These are phyloP conservation scores for Rhimphoctona megacephalus DNA, from an alignment of 2,888 invertebrate genomes.

Conservation along the genomic window DNA sequence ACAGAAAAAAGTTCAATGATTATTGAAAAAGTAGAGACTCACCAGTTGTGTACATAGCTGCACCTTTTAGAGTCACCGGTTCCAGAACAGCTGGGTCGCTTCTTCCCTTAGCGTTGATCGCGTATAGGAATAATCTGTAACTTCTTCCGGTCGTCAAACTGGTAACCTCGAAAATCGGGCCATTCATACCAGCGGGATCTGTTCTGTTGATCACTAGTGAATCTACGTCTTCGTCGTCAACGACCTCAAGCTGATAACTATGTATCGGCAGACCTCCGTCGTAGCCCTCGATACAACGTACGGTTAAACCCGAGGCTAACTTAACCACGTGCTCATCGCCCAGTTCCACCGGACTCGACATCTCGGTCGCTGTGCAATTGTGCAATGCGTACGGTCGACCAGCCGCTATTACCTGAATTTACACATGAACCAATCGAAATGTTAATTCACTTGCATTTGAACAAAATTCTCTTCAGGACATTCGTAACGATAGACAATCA, in stretches of 20 bases:
- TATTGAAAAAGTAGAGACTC: constrained; percentile 79
- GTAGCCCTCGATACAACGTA: constrained; percentile 95
- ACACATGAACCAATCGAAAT: constrained; percentile 30
- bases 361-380: constrained; percentile 95
- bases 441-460: not conserved
- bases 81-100: constrained; percentile 94
- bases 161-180: constrained; percentile 89
- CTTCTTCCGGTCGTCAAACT: constrained; percentile 91
- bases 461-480: not conserved
- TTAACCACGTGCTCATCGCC: constrained; percentile 86
- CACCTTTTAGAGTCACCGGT: constrained; percentile 93
- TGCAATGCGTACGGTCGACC: constrained; percentile 93
- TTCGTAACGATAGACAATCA: not conserved
- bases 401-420: constrained; percentile 81
- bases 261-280: constrained; percentile 92
- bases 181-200: constrained; percentile 88
- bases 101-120: constrained; percentile 94
- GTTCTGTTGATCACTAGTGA: constrained; percentile 78
- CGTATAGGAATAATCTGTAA: constrained; percentile 93
- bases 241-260: constrained; percentile 80
- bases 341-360: constrained; percentile 87
- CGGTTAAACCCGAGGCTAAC: constrained; percentile 88
- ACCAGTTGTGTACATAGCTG: constrained; percentile 93
- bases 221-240: constrained; percentile 78
- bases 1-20: not conserved